These are phyloP conservation scores for Cydia strobilella DNA, from an alignment of 1,140 invertebrate genomes.

Conservation along the genomic window DNA sequence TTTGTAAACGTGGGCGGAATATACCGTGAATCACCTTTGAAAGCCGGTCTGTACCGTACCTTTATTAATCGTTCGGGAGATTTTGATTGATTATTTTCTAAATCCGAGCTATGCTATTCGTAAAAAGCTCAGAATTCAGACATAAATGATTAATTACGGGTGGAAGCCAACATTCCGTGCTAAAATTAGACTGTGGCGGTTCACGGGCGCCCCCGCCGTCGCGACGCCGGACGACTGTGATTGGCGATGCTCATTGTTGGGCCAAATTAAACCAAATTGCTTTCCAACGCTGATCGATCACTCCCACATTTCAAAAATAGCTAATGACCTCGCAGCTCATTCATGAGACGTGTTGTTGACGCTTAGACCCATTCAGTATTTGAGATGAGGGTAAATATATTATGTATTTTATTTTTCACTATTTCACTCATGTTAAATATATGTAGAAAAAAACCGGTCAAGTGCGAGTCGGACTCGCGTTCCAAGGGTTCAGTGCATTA, in stretches of 20 bases:
- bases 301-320: constrained; percentile 25
- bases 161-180: constrained; percentile 60
- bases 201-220: constrained; percentile 54
- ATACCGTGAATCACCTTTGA: neutral
- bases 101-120: constrained; percentile 23
- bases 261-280: constrained; percentile 34
- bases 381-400: neutral
- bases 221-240: constrained; percentile 35
- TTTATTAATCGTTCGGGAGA: constrained; percentile 11
- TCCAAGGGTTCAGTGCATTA: too few relatives aligned
- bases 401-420: neutral
- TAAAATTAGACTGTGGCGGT: constrained; percentile 57
- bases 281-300: neutral
- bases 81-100: constrained; percentile 20
- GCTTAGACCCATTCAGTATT: neutral
- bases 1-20: constrained; percentile 5
- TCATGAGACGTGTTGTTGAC: constrained; percentile 26
- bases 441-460: too few relatives aligned
- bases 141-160: constrained; percentile 58
- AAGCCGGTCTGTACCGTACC: neutral
- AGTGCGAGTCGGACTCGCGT: too few relatives aligned
- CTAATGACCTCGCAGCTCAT: constrained; percentile 18
- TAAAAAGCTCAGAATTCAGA: constrained; percentile 19
- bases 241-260: constrained; percentile 39
- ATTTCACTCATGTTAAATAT: neutral